Percentiles rank a stretch among this genome's conserved stretches.
These are phyloP conservation scores for Drosophila aff. DNA, from an alignment of 1,140 invertebrate species.

Conservation along the genomic window DNA sequence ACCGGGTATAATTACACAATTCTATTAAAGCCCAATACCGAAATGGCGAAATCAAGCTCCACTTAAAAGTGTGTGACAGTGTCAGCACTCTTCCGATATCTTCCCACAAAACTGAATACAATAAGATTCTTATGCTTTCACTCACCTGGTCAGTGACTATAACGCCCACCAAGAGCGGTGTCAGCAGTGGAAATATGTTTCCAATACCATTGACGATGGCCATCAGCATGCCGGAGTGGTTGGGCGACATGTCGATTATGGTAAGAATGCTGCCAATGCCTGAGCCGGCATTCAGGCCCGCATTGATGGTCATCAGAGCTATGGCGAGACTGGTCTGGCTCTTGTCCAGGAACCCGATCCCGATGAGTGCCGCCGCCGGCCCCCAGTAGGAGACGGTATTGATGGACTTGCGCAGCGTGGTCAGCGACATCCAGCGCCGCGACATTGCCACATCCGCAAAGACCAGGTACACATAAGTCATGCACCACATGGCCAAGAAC, in stretches of 20 bases:
- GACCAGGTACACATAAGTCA: slow-evolving; percentile 87
- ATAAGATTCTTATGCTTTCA: not conserved
- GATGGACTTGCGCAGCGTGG: slow-evolving; percentile 87
- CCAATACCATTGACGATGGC: slow-evolving; percentile 90
- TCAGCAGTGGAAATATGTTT: slow-evolving; percentile 89
- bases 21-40: not conserved
- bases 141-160: slow-evolving; percentile 88
- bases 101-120: not conserved
- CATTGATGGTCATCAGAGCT: slow-evolving; percentile 88
- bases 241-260: slow-evolving; percentile 91
- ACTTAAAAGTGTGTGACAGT: too few species aligned
- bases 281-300: slow-evolving; percentile 91
- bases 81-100: too few species aligned
- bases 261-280: slow-evolving; percentile 89
- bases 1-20: not conserved
- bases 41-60: not conserved
- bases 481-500: slow-evolving; percentile 90
- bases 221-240: slow-evolving; percentile 89
- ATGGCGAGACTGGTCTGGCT: slow-evolving; percentile 86
- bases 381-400: slow-evolving; percentile 88
- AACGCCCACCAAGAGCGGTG: slow-evolving; percentile 88
- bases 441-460: slow-evolving; percentile 63
- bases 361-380: slow-evolving; percentile 88
- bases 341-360: slow-evolving; percentile 86
- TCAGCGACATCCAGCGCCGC: slow-evolving; percentile 63